phyloP scores from a whole-genome alignment of 2,113 vertebrate species.

The Willisornis vidua region DNA sequence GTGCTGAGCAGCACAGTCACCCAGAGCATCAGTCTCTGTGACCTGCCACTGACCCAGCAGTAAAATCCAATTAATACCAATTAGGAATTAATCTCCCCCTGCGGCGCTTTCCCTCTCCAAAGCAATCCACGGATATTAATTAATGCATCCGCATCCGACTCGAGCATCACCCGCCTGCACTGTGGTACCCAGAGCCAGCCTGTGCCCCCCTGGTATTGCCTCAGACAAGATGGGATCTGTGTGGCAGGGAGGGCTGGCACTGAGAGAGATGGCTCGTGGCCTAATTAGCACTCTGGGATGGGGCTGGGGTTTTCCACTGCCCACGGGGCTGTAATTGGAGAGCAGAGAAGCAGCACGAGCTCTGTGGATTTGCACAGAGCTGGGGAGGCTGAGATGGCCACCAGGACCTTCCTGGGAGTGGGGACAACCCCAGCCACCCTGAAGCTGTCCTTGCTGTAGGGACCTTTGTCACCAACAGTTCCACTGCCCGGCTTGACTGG shows the following conservation, averaged over 20 bases:
- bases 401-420: fast-evolving
- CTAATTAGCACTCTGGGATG: neutral
- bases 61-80: slow-evolving; percentile 13
- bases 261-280: neutral
- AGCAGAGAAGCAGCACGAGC: fast-evolving
- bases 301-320: neutral
- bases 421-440: neutral
- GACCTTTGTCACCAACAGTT: neutral
- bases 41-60: slow-evolving; percentile 14
- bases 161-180: neutral
- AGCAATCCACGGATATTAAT: neutral
- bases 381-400: neutral
- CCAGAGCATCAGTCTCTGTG: neutral
- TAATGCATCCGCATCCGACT: neutral
- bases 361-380: neutral
- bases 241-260: neutral
- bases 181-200: neutral
- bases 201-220: neutral
- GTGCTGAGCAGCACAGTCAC: neutral
- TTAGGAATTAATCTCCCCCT: slow-evolving; percentile 27
- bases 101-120: neutral
- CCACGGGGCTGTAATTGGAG: neutral
- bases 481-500: neutral
- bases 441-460: fast-evolving
- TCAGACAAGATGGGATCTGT: neutral